Conservation (phyloP, 2,888 invertebrate species). For the Eupithecia dodoneata region DNA sequence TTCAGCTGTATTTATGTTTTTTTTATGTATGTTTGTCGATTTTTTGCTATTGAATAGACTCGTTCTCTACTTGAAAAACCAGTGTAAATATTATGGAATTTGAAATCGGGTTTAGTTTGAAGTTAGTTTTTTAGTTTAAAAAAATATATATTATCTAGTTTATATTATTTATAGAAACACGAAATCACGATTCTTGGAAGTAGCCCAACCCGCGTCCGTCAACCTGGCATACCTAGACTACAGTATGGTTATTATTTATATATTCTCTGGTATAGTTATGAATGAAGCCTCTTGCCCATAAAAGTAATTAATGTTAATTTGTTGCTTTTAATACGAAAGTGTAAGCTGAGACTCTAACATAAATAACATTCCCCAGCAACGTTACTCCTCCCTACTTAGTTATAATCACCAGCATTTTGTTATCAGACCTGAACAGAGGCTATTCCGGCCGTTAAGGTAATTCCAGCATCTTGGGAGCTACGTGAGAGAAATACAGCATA, state of each 20-base stretch:
- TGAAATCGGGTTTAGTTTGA: too few species aligned
- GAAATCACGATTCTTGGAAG: too few species aligned
- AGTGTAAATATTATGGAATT: too few species aligned
- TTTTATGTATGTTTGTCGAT: too few species aligned
- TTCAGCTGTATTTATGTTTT: too few species aligned
- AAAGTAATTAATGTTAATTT: not conserved
- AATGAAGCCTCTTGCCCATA: not conserved
- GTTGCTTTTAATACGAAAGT: not conserved
- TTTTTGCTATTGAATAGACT: too few species aligned
- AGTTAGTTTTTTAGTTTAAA: too few species aligned
- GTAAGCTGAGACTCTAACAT: conserved; percentile 5
- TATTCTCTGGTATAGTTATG: not conserved
- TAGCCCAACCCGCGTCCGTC: not conserved
- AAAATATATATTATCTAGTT: too few species aligned
- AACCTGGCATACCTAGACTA: not conserved
- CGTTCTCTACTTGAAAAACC: too few species aligned
- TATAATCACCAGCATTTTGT: conserved; percentile 29
- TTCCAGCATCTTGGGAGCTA: conserved; percentile 20
- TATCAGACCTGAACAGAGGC: conserved; percentile 27
- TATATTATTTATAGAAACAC: too few species aligned
- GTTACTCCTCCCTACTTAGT: conserved; percentile 21
- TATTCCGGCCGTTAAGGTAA: conserved; percentile 20
- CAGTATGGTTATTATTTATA: too few species aligned
- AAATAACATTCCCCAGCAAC: conserved; percentile 2
- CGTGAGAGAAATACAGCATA: conserved; percentile 36